These are phyloP conservation scores for Drosophila leonis DNA, from an alignment of 2,888 invertebrate species.

Conservation along the genomic window DNA sequence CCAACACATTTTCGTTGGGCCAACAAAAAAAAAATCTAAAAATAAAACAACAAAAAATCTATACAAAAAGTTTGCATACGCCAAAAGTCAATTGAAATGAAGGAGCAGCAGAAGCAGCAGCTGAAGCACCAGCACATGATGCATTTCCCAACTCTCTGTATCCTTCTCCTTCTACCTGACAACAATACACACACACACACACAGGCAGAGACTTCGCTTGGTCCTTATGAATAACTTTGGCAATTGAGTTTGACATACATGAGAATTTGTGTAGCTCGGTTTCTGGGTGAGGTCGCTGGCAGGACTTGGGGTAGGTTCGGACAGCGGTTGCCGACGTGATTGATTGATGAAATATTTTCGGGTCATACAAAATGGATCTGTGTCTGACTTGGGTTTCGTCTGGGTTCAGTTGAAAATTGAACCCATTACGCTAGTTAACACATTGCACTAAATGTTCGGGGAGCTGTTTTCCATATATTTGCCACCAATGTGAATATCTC, in stretches of 20 bases:
- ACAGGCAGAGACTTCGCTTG: constrained; percentile 7
- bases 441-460: constrained; percentile 11
- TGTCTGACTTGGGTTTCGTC: background rate
- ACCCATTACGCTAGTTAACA: constrained; percentile 21
- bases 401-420: background rate
- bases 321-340: constrained; percentile 32
- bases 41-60: constrained; percentile 6
- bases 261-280: constrained; percentile 22
- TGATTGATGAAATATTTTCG: constrained; percentile 45
- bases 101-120: constrained; percentile 18
- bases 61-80: constrained; percentile 42
- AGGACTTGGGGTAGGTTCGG: background rate
- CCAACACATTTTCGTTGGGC: constrained; percentile 49
- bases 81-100: constrained; percentile 66
- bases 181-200: background rate
- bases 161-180: background rate
- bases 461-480: background rate
- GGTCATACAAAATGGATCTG: background rate
- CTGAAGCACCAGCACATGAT: constrained; percentile 19
- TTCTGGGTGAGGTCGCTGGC: background rate
- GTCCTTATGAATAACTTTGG: constrained; percentile 56
- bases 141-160: constrained; percentile 35
- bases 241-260: constrained; percentile 69
- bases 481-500: background rate
- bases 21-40: constrained; percentile 5